Evolutionary conservation across 2,888 invertebrate genomes (phyloP).

Genomic region (Athalia cordata): DNA sequence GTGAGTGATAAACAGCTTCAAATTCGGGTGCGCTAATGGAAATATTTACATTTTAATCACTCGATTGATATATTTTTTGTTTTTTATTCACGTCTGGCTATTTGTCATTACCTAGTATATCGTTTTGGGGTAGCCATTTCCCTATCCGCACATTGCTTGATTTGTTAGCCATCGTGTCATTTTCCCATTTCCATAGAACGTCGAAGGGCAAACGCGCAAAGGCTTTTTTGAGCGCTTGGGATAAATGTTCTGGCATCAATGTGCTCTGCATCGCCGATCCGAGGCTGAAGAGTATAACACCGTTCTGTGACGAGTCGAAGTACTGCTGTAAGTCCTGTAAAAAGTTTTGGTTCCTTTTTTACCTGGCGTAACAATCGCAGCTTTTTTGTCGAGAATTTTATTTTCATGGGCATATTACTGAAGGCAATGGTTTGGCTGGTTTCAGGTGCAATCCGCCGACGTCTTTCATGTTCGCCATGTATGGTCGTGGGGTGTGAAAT

Average conservation of each 20-base stretch:
- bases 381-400: neutral
- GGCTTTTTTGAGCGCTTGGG: conserved; percentile 63
- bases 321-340: conserved; percentile 46
- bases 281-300: conserved; percentile 67
- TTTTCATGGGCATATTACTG: conserved; percentile 22
- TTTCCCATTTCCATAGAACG: conserved; percentile 71
- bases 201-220: conserved; percentile 68
- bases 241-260: conserved; percentile 59
- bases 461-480: conserved; percentile 70
- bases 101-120: conserved; percentile 64
- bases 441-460: conserved; percentile 66
- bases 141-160: conserved; percentile 66
- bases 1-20: conserved; percentile 61
- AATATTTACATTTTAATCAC: neutral
- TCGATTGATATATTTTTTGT: neutral
- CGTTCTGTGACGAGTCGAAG: conserved; percentile 41
- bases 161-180: conserved; percentile 64
- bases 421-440: conserved; percentile 36
- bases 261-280: conserved; percentile 69
- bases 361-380: neutral
- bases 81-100: neutral
- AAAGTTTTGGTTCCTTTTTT: neutral
- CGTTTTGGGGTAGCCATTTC: conserved; percentile 71
- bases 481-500: conserved; percentile 67
- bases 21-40: conserved; percentile 58